Percentiles rank a stretch among this genome's conserved stretches.
Conservation (phyloP, 1,140 invertebrate genomes). For the Drosophila orosa region DNA sequence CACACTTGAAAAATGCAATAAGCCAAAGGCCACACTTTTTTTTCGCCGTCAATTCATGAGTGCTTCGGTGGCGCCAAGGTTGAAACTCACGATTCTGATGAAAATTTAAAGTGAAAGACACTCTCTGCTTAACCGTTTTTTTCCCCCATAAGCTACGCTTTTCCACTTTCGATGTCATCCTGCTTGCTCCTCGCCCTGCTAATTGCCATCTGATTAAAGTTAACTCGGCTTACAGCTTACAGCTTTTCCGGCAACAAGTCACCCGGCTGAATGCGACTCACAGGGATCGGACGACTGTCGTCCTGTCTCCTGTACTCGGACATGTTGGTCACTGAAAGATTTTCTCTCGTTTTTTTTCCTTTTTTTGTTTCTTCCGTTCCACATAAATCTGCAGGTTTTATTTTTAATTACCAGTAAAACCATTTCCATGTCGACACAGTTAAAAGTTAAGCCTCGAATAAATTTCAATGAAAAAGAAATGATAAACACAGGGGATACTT, state of each 20-base stretch:
- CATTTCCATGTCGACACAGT: slow-evolving; percentile 48
- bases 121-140: not conserved
- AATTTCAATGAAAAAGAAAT: slow-evolving; percentile 37
- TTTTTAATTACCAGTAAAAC: slow-evolving; percentile 62
- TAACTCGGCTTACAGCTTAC: slow-evolving; percentile 42
- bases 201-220: slow-evolving; percentile 56
- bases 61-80: slow-evolving; percentile 12
- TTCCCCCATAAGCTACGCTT: not conserved
- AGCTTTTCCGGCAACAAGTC: slow-evolving; percentile 47
- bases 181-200: not conserved
- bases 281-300: slow-evolving; percentile 4
- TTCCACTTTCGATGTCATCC: slow-evolving; percentile 1
- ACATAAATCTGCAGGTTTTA: slow-evolving; percentile 58
- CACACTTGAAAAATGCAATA: slow-evolving; percentile 75
- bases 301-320: slow-evolving; percentile 6
- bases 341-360: slow-evolving; percentile 1
- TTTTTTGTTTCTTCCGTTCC: slow-evolving; percentile 29
- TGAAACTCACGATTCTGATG: slow-evolving; percentile 10
- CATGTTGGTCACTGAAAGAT: slow-evolving; percentile 23
- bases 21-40: slow-evolving; percentile 40
- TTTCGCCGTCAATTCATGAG: not conserved
- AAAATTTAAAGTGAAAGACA: slow-evolving; percentile 9
- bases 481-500: slow-evolving; percentile 18
- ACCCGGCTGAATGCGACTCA: slow-evolving; percentile 16
- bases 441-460: slow-evolving; percentile 41